Base-by-base conservation (phyloP, 1,140 invertebrate genomes). In the Tetramorium parvispinum region DNA sequence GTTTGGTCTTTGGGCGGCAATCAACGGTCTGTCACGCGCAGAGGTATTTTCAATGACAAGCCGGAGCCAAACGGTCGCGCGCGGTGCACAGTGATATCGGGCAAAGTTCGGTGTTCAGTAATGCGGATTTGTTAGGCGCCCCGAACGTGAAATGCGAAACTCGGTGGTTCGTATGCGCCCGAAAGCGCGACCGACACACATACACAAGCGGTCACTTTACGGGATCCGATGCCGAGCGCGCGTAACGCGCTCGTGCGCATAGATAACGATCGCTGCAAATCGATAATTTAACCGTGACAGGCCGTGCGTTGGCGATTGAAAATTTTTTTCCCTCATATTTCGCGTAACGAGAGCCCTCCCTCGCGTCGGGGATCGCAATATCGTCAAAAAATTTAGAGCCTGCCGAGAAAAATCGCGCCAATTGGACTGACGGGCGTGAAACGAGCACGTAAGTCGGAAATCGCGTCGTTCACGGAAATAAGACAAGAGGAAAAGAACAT, bases 241-340 rank as follows among this genome's bases (percentile, higher is more conserved):
- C n/a, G 63, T 43, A 75, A 46, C 85, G 87, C 32, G 43, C 43
- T 46, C 55, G 77, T 40, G 71, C 43, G 37, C 59, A 55, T 55
- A 86, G 88, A 88, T 89, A 89, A 91, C 89, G 87, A 92, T 92
- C 91, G 82, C 85, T 83, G 66, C 71, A 70, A 87, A 85, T 90
- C 91, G 77, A 92, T 92, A 91, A 93, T 92, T 92, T 81, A 88
- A 86, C 85, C 88, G 87, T 76, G 86, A 88, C 88, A 43, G 73
- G 63, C 71, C 85, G 86, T 79, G 59, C 83, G 85, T 86, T 65
- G 87, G 78, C 86, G 87, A 90, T 89, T 86, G 85, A 91, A 68
- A 88, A 89, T 87, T 88, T 75, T 83, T 27, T 79, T 63, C 37
- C 10, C 16, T 0, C 51, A 21, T n/a, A 66, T 77, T 53, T 61